Evolutionary conservation across 2,113 vertebrate genomes (phyloP), one percentile per base, ranked within the genome.

Genomic region (Hylia prasina): DNA sequence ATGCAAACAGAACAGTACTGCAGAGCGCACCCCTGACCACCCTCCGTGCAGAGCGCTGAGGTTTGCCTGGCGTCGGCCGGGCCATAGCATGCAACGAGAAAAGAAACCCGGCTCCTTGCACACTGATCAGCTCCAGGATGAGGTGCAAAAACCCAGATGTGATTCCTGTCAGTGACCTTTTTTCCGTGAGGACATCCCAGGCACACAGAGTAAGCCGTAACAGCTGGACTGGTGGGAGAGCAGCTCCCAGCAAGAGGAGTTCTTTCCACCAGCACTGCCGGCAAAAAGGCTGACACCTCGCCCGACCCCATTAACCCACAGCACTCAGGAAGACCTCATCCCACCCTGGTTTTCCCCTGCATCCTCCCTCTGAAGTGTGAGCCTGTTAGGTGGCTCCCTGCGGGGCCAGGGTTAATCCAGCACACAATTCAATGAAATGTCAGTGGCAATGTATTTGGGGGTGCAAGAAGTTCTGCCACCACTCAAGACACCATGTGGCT

Each of bases 181-280:
- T 45, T 90, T 71, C 70, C 4, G 1, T 4, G 23, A 58, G 66
- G 53, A 65, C 89, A 76, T 42, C 39, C 44, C 48, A 50, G 31
- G 39, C 42, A 19, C 57, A 42, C 0, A 1, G 40, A 71, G 28
- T 7, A 30, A 40, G 50, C 35, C 57, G 3, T 12, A 30, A 11
- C 1, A 6, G 24, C 39, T 58, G 66, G 11, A 19, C 8, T 15
- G 54, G 48, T 0, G 0, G 20, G 6, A 84, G 27, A 48, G 65
- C 60, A 61, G 58, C 45, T 87, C 24, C 54, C 48, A 40, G 39
- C 0, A 0, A 1, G 2, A 2, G 0, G 3, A 50, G 25, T 1
- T 54, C 37, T 70, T 82, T 53, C 37, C 57, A 25, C 19, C 35
- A 11, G 28, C 2, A 0, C 24, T 65, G 35, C 15, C 0, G 0